phyloP scores from a whole-genome alignment of 2,113 vertebrate species.

The Entelurus aequoreus region DNA sequence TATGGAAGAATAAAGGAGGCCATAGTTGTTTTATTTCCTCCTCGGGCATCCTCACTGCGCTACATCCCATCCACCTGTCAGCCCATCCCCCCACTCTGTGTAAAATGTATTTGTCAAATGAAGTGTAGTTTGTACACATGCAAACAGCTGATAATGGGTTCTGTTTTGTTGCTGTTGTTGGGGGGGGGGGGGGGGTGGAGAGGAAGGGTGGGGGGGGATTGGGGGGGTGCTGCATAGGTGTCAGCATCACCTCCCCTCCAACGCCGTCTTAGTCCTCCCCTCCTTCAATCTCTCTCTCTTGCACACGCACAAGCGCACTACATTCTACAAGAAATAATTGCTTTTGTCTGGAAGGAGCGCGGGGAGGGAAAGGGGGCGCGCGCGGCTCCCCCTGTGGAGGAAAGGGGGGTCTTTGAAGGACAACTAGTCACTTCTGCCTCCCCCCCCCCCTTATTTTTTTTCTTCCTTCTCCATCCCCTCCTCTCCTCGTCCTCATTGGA shows the following conservation, averaged over 20 bases:
- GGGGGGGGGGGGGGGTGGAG: slow-evolving; percentile 49
- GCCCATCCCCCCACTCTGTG: background rate
- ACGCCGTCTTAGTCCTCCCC: slow-evolving; percentile 75
- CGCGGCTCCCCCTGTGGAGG: slow-evolving; percentile 66
- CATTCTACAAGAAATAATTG: slow-evolving; percentile 83
- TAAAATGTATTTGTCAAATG: background rate
- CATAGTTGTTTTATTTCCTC: background rate
- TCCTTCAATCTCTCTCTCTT: slow-evolving; percentile 68
- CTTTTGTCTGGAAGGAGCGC: slow-evolving; percentile 82
- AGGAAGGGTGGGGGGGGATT: too few relatives aligned
- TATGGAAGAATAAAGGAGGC: background rate
- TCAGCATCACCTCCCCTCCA: slow-evolving; percentile 49
- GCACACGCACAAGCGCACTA: slow-evolving; percentile 79
- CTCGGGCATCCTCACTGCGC: background rate
- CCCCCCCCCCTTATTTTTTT: background rate
- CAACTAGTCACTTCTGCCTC: slow-evolving; percentile 72
- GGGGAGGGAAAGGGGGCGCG: slow-evolving; percentile 69
- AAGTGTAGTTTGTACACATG: too few relatives aligned
- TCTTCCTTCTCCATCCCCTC: slow-evolving; percentile 1
- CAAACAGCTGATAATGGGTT: too few relatives aligned
- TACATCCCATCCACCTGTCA: too few relatives aligned
- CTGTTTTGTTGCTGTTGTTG: too few relatives aligned
- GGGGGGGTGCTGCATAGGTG: slow-evolving; percentile 61
- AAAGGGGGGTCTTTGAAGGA: slow-evolving; percentile 77
- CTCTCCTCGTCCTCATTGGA: slow-evolving; percentile 54